Evolutionary conservation across 1,140 invertebrate species (phyloP).

Genomic region (Sinella curviseta): DNA sequence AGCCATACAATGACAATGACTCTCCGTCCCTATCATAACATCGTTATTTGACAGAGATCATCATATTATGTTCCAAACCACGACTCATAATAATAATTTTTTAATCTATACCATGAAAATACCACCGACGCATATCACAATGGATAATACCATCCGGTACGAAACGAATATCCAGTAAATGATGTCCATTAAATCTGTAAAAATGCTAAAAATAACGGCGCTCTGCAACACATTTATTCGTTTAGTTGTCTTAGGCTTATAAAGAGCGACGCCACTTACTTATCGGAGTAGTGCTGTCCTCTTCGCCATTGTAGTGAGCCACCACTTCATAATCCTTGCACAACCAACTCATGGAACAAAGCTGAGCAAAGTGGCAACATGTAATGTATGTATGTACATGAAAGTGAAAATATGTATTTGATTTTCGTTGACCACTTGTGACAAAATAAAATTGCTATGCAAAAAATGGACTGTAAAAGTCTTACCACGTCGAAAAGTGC

Average conservation of each 20-base stretch:
- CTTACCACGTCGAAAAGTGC: slow-evolving; percentile 30
- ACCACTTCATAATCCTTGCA: slow-evolving; percentile 4
- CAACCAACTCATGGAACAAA: not conserved
- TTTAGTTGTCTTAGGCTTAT: no score
- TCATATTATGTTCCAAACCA: not conserved
- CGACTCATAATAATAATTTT: not conserved
- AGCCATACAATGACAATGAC: slow-evolving; percentile 29
- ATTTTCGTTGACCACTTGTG: no score
- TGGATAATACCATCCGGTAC: slow-evolving; percentile 23
- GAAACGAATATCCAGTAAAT: slow-evolving; percentile 24
- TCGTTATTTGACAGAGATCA: not conserved
- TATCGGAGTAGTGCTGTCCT: not conserved
- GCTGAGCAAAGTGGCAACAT: not conserved
- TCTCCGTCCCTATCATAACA: slow-evolving; percentile 12
- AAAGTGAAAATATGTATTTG: not conserved
- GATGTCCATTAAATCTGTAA: slow-evolving; percentile 24
- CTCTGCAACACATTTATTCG: not conserved
- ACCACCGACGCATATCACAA: slow-evolving; percentile 33
- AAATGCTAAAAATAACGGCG: not conserved
- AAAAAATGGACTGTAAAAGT: no score
- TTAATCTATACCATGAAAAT: slow-evolving; percentile 30
- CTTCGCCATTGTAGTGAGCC: not conserved
- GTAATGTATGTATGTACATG: not conserved
- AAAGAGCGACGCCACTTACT: not conserved
- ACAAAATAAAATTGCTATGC: no score